These are phyloP conservation scores for Nymphalis polychloros DNA, from an alignment of 2,888 invertebrate genomes.

Conservation along the genomic window DNA sequence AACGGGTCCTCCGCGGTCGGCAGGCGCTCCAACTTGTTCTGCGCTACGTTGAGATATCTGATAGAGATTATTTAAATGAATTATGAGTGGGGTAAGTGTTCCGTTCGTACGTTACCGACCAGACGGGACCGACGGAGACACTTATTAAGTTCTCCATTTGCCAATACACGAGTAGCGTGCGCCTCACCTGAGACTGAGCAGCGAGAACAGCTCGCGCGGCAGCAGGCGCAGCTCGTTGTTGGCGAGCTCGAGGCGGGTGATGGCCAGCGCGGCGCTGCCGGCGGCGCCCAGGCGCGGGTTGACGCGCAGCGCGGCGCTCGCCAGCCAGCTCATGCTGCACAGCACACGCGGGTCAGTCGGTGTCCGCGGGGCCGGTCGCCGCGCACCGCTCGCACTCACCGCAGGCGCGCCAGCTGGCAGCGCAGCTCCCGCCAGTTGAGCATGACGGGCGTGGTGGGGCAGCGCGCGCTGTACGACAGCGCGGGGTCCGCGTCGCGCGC, in stretches of 20 bases:
- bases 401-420: constrained; percentile 53
- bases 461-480: constrained; percentile 89
- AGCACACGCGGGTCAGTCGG: not conserved
- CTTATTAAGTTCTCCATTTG: too few species aligned
- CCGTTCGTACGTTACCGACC: too few species aligned
- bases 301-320: constrained; percentile 90
- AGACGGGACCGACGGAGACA: too few species aligned
- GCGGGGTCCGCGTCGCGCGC: constrained; percentile 77
- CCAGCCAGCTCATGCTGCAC: constrained; percentile 88
- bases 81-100: too few species aligned
- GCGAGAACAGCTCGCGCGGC: constrained; percentile 91
- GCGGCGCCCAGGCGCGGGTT: constrained; percentile 90
- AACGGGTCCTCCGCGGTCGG: constrained; percentile 76
- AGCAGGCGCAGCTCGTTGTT: constrained; percentile 91
- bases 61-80: not conserved
- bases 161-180: too few species aligned
- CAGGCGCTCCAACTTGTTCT: constrained; percentile 92
- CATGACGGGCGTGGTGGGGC: constrained; percentile 92
- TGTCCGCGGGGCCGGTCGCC: not conserved
- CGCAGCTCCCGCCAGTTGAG: constrained; percentile 94
- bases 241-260: constrained; percentile 96
- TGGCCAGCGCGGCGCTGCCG: constrained; percentile 90
- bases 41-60: constrained; percentile 91
- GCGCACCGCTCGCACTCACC: constrained; percentile 44
- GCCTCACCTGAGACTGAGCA: constrained; percentile 87